Conservation (phyloP, 2,113 vertebrate species). For the Orycteropus afer region DNA sequence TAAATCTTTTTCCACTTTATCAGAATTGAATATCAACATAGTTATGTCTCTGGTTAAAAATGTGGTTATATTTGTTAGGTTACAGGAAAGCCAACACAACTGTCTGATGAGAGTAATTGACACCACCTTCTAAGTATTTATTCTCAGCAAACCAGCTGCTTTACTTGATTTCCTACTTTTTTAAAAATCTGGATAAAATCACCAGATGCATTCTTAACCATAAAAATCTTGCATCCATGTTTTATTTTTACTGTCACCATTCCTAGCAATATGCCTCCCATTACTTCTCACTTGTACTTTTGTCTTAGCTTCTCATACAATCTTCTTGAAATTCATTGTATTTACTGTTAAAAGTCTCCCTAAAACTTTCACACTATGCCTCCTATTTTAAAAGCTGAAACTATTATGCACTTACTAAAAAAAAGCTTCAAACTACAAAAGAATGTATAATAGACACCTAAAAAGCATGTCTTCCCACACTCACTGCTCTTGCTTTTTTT, state of each 20-base stretch:
- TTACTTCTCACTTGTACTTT: background rate
- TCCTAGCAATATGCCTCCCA: background rate
- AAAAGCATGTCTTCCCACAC: background rate
- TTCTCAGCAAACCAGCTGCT: background rate
- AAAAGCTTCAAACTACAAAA: background rate
- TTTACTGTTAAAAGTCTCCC: background rate
- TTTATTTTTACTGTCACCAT: constrained; percentile 12
- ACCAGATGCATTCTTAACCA: background rate
- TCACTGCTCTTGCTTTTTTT: background rate
- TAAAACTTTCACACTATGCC: background rate
- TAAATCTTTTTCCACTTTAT: background rate
- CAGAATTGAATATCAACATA: background rate
- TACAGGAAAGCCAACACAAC: background rate
- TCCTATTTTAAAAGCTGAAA: constrained; percentile 26
- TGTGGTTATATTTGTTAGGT: background rate
- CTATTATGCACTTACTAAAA: background rate
- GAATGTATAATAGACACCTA: background rate
- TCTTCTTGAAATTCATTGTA: background rate
- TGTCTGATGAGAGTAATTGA: constrained; percentile 12
- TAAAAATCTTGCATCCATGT: constrained; percentile 13
- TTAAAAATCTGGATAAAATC: background rate
- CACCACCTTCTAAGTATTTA: background rate
- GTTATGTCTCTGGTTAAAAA: background rate
- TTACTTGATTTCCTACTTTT: background rate
- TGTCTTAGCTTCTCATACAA: background rate